Evolutionary conservation across 2,797 vertebrate genomes (phyloP).

Genomic region (Sitta carolinensis): DNA sequence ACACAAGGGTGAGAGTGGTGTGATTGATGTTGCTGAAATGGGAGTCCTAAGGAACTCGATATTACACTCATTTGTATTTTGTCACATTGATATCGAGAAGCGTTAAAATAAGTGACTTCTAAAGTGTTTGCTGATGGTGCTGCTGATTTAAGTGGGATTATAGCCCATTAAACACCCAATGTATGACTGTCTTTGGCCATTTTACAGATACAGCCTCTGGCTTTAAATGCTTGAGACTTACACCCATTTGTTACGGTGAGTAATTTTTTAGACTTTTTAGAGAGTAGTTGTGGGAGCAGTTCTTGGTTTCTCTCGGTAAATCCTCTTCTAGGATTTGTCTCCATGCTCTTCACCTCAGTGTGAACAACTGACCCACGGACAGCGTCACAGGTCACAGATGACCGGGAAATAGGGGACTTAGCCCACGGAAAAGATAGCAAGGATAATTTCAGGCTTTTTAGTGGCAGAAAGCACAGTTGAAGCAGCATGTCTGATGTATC

Average conservation of each 20-base stretch:
- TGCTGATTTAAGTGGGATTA: slow-evolving; percentile 20
- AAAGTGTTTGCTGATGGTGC: slow-evolving; percentile 11
- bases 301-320: background rate
- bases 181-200: background rate
- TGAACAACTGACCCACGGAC: background rate
- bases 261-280: background rate
- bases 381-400: background rate
- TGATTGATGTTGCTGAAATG: slow-evolving; percentile 27
- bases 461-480: background rate
- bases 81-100: slow-evolving; percentile 22
- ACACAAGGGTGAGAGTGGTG: background rate
- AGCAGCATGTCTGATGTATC: slow-evolving; percentile 8
- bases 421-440: background rate
- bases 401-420: background rate
- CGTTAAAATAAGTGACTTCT: slow-evolving; percentile 37
- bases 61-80: slow-evolving; percentile 29
- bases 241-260: background rate
- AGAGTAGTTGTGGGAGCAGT: background rate
- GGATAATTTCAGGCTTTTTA: background rate
- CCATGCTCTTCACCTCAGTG: background rate
- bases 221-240: background rate
- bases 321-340: background rate
- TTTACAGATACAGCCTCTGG: slow-evolving; percentile 1
- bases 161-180: background rate
- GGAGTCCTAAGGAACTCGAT: slow-evolving; percentile 19